Evolutionary conservation across 2,113 vertebrate species (phyloP).

Genomic region (Oceanodroma tethys): DNA sequence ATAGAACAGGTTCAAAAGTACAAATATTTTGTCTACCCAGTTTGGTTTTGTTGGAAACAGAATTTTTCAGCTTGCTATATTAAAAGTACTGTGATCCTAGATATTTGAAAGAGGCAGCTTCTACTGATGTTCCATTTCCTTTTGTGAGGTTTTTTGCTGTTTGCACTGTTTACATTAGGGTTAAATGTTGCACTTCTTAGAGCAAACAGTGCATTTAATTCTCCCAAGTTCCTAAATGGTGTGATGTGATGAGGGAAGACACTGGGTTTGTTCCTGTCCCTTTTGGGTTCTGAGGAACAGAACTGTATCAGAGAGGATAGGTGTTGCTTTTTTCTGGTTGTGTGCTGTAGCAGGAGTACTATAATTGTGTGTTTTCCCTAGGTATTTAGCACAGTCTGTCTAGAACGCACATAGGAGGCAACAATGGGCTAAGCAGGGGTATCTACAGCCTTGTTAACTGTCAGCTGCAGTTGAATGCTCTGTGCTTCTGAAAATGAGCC

Average conservation of each 20-base stretch:
- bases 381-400: neutral
- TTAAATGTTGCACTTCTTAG: neutral
- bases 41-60: neutral
- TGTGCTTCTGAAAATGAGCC: neutral
- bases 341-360: neutral
- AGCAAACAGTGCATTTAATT: neutral
- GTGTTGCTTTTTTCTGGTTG: neutral
- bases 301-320: neutral
- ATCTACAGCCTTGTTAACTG: neutral
- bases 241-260: neutral
- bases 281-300: neutral
- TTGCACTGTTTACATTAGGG: neutral
- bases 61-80: neutral
- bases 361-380: neutral
- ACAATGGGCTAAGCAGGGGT: neutral
- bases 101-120: neutral
- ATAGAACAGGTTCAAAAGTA: neutral
- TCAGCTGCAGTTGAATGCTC: neutral
- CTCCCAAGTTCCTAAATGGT: neutral
- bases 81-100: neutral
- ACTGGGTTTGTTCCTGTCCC: neutral
- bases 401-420: neutral
- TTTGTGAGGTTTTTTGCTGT: neutral
- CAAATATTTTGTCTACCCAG: neutral
- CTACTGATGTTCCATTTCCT: neutral